Conservation (phyloP, 2,113 vertebrate genomes). For the Albula goreensis region DNA sequence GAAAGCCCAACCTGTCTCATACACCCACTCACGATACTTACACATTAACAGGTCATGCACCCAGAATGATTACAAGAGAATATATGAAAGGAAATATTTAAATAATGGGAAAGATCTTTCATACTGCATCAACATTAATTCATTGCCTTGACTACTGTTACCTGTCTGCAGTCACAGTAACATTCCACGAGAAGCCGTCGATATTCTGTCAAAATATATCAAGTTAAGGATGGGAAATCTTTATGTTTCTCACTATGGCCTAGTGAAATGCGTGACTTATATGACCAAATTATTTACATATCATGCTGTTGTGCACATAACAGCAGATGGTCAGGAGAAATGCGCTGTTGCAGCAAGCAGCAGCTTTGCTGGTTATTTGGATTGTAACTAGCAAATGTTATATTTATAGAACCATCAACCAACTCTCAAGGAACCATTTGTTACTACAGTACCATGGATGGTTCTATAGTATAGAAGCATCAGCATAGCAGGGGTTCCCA, state of each 20-base stretch:
- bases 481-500: too few relatives aligned
- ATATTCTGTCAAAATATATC: neutral
- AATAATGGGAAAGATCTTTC: too few relatives aligned
- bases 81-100: neutral
- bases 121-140: neutral
- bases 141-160: neutral
- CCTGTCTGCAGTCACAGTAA: neutral
- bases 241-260: neutral
- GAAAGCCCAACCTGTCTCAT: too few relatives aligned
- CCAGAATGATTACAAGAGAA: too few relatives aligned
- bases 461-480: too few relatives aligned
- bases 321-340: too few relatives aligned
- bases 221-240: neutral
- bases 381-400: too few relatives aligned
- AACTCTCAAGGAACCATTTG: too few relatives aligned
- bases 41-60: neutral
- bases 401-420: too few relatives aligned
- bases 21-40: neutral
- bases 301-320: neutral
- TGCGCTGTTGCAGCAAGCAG: too few relatives aligned
- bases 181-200: neutral
- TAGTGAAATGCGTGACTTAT: neutral
- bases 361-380: neutral
- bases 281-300: neutral
- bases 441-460: too few relatives aligned